These are phyloP conservation scores for Amblyornis subalaris DNA, from an alignment of 2,113 vertebrate species.

Conservation along the genomic window DNA sequence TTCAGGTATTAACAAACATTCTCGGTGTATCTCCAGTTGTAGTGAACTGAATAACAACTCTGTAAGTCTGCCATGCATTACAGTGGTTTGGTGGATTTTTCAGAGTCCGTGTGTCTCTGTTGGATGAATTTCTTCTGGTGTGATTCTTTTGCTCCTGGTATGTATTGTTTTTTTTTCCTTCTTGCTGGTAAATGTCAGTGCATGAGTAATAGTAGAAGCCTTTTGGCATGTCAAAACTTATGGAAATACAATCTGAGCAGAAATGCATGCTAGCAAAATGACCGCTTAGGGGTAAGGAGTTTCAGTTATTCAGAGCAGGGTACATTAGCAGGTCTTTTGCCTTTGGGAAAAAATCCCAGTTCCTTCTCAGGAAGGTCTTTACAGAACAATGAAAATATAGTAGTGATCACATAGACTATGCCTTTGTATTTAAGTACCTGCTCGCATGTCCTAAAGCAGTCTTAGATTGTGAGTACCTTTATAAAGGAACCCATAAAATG, in stretches of 20 bases:
- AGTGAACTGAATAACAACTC: not conserved
- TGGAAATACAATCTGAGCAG: not conserved
- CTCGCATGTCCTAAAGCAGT: constrained; percentile 29
- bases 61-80: not conserved
- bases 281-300: not conserved
- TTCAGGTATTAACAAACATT: not conserved
- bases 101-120: not conserved
- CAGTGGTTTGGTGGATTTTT: not conserved
- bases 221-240: not conserved
- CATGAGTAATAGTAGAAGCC: not conserved
- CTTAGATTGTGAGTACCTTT: constrained; percentile 29
- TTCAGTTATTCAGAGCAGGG: not conserved
- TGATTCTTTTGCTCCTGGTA: rapidly evolving
- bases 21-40: not conserved
- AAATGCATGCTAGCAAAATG: not conserved
- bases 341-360: not conserved
- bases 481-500: constrained; percentile 56
- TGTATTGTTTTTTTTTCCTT: not conserved
- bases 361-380: not conserved
- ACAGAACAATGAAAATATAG: not conserved
- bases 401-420: not conserved
- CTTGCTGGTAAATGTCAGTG: not conserved
- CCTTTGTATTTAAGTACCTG: constrained; percentile 42
- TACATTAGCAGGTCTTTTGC: not conserved
- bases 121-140: not conserved